phyloP scores from a whole-genome alignment of 2,888 invertebrate species.

The Coenonympha arcania region DNA sequence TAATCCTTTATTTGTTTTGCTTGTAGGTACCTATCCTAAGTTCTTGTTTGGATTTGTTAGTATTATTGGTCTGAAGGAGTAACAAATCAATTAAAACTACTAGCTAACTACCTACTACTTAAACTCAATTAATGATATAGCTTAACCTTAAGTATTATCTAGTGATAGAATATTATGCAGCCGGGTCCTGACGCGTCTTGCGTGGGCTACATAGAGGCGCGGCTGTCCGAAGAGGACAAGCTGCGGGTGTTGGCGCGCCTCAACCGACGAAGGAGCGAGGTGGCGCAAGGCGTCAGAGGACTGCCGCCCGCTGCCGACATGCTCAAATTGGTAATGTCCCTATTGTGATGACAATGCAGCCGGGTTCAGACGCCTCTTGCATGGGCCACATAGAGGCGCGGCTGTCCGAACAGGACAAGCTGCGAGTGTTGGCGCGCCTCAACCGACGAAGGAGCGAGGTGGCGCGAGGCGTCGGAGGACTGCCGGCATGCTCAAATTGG shows the following conservation, averaged over 20 bases:
- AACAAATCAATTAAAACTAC: too few species aligned
- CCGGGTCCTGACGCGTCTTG: conserved; percentile 45
- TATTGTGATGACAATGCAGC: too few species aligned
- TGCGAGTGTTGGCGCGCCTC: conserved; percentile 45
- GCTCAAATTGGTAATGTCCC: conserved; percentile 60
- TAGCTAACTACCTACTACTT: too few species aligned
- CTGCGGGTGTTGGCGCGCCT: conserved; percentile 44
- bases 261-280: conserved; percentile 53
- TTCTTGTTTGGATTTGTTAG: too few species aligned
- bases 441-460: conserved; percentile 53
- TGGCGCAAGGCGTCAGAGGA: conserved; percentile 44
- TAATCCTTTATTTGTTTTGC: too few species aligned
- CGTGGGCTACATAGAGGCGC: conserved; percentile 46
- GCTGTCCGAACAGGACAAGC: too few species aligned
- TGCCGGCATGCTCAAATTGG: too few species aligned
- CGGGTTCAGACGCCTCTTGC: conserved; percentile 45
- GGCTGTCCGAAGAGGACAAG: conserved; percentile 44
- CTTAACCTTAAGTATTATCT: not conserved
- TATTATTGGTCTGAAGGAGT: too few species aligned
- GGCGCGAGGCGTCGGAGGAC: too few species aligned
- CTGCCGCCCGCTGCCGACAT: conserved; percentile 55
- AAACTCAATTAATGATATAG: too few species aligned
- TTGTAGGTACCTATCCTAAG: too few species aligned
- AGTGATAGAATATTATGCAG: conserved; percentile 33
- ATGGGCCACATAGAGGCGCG: conserved; percentile 48